phyloP scores from a whole-genome alignment of 2,113 vertebrate genomes.

The Rhinogobius similis region DNA sequence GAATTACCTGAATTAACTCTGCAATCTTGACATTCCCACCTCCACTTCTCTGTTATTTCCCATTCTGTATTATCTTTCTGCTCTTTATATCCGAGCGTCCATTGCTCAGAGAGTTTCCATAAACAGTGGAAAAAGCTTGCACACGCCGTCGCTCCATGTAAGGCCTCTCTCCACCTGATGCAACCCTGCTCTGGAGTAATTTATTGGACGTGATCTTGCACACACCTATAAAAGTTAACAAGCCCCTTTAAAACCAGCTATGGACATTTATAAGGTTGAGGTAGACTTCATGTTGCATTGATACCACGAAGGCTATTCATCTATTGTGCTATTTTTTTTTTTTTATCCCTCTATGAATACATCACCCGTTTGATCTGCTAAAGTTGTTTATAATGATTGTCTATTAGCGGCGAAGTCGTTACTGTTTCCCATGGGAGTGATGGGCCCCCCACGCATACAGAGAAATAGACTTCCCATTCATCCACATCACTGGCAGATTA shows the following conservation, averaged over 20 bases:
- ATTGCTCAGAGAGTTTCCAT: slow-evolving; percentile 29
- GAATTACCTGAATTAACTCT: no score
- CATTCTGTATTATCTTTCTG: background rate
- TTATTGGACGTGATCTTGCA: slow-evolving; percentile 57
- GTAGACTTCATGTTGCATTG: slow-evolving; percentile 21
- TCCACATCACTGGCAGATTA: slow-evolving; percentile 43
- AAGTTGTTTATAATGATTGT: slow-evolving; percentile 70
- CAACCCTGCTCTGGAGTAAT: slow-evolving; percentile 38
- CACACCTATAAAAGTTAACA: slow-evolving; percentile 67
- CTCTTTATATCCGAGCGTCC: slow-evolving; percentile 10
- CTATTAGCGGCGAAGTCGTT: slow-evolving; percentile 59
- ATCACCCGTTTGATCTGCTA: slow-evolving; percentile 62
- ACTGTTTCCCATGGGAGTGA: slow-evolving; percentile 60
- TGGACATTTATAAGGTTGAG: slow-evolving; percentile 63
- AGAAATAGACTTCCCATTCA: slow-evolving; percentile 40
- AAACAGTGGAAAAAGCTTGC: slow-evolving; percentile 42
- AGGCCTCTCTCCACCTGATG: slow-evolving; percentile 29
- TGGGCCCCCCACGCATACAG: slow-evolving; percentile 32
- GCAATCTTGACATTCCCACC: no score
- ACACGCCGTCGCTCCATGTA: slow-evolving; percentile 36
- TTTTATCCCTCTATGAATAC: slow-evolving; percentile 51
- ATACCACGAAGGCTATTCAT: slow-evolving; percentile 24
- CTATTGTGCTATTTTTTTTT: slow-evolving; percentile 39
- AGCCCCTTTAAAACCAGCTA: slow-evolving; percentile 44
- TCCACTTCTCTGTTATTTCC: background rate